Conservation (phyloP, 2,113 vertebrate genomes). For the Clarias gariepinus region DNA sequence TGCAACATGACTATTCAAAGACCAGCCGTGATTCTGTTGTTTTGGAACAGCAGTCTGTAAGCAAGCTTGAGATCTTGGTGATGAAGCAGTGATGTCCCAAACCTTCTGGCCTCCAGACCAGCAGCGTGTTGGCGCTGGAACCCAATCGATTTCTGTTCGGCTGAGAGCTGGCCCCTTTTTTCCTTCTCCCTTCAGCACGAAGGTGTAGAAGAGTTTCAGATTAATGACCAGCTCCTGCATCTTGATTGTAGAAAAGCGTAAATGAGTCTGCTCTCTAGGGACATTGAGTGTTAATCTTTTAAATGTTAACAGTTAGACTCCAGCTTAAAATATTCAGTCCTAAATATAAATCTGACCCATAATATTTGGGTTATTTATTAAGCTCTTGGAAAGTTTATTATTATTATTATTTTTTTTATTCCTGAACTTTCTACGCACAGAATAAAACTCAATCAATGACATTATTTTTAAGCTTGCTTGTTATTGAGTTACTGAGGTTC, state of each 20-base stretch:
- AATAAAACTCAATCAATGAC: background rate
- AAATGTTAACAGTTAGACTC: background rate
- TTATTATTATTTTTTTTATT: background rate
- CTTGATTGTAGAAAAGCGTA: background rate
- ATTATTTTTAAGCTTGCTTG: background rate
- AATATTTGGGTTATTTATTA: background rate
- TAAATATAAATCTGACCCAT: background rate
- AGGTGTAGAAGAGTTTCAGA: background rate
- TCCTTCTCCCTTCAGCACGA: background rate
- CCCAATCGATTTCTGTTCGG: background rate
- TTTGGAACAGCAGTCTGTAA: background rate
- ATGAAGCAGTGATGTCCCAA: background rate
- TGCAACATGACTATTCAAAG: background rate
- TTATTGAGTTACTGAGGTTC: background rate
- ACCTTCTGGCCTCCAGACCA: background rate
- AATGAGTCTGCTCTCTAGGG: background rate
- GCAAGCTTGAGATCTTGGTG: background rate
- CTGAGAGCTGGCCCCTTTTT: background rate
- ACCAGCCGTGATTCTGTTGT: background rate
- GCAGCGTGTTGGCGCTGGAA: background rate
- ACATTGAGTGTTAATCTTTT: background rate
- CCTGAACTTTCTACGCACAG: background rate
- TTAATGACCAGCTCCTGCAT: background rate
- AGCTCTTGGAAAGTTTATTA: background rate
- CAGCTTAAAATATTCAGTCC: background rate